Evolutionary conservation across 2,113 vertebrate species (phyloP), one percentile per base, ranked within the genome.

Genomic region (Eudyptes chrysolophus): DNA sequence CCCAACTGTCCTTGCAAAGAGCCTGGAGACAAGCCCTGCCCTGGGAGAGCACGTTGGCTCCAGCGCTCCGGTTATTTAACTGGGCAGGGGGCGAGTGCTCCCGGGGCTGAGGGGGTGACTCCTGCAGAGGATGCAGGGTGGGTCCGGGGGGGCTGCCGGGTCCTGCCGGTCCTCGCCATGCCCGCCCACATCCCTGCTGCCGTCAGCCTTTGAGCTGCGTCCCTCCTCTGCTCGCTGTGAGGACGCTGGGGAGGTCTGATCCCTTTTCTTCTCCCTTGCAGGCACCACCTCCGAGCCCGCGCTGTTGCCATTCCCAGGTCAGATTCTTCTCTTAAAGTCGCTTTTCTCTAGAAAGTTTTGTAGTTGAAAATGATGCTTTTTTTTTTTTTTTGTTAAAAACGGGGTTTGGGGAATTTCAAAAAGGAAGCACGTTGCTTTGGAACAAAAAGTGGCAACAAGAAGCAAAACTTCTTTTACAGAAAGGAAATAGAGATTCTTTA

Each of bases 241-340:
- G 61, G 36, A 38, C 0, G 1, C 71, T 21, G 27, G 13, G 9
- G 8, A 55, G 55, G 66, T 12, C 84, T 96, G 64, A 97, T 20
- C 8, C 44, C 40, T 78, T 89, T 80, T 71, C 92, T 79, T 44
- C 68, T 97, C 70, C 93, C 42, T 98, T 97, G 83, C 98, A 98
- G 98, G 97, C 46, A 70, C 86, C 18, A 95, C 95, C 79, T 96
- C 97, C 0, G 94, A 98, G 89, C 71, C 92, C 0, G 46, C 36
- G 3, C 74, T 83, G 36, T 27, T 92, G 81, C 58, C 97, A 19
- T 89, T 98, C 74, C 97, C 98, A 98, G 98, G 98, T 98, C 97
- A 96, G 98, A 84, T 49, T 38, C 72, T 76, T 38, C 86, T n/a
- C n/a, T 29, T 38, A 5, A 72, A 74, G 51, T 18, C 2, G 1